These are phyloP conservation scores for Malacosoma neustria DNA, from an alignment of 2,888 invertebrate genomes.

Conservation along the genomic window DNA sequence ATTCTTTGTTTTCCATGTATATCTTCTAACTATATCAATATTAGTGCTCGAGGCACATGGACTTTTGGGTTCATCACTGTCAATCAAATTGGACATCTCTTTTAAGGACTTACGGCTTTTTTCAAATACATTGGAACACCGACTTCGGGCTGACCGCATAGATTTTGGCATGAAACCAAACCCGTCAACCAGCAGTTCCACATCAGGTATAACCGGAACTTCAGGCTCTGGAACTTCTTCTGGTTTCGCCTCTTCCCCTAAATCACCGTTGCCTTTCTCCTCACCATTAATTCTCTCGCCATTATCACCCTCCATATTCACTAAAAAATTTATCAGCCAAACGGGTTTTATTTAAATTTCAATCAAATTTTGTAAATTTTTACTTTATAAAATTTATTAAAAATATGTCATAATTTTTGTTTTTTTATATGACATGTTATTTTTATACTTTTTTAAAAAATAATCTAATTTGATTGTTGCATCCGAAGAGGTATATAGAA, in stretches of 20 bases:
- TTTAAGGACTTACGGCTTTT: slow-evolving; percentile 21
- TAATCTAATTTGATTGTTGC: no score
- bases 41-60: slow-evolving; percentile 54
- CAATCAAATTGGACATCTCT: slow-evolving; percentile 15
- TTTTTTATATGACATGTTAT: not conserved
- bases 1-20: slow-evolving; percentile 80
- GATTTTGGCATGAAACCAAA: slow-evolving; percentile 62
- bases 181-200: slow-evolving; percentile 57
- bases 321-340: slow-evolving; percentile 23
- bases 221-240: slow-evolving; percentile 19
- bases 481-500: no score
- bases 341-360: slow-evolving; percentile 1
- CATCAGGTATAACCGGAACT: slow-evolving; percentile 42
- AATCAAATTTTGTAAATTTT: not conserved
- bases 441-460: not conserved
- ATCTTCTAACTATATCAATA: slow-evolving; percentile 70
- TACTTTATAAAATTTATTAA: slow-evolving; percentile 3
- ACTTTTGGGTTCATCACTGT: slow-evolving; percentile 26
- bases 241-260: slow-evolving; percentile 18
- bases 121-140: slow-evolving; percentile 17
- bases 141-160: slow-evolving; percentile 1
- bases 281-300: slow-evolving; percentile 32
- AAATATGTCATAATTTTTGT: slow-evolving; percentile 6
- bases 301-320: slow-evolving; percentile 32
- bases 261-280: slow-evolving; percentile 35